Evolutionary conservation across 2,797 vertebrate species (phyloP).

Genomic region (Cichlasoma orientale): DNA sequence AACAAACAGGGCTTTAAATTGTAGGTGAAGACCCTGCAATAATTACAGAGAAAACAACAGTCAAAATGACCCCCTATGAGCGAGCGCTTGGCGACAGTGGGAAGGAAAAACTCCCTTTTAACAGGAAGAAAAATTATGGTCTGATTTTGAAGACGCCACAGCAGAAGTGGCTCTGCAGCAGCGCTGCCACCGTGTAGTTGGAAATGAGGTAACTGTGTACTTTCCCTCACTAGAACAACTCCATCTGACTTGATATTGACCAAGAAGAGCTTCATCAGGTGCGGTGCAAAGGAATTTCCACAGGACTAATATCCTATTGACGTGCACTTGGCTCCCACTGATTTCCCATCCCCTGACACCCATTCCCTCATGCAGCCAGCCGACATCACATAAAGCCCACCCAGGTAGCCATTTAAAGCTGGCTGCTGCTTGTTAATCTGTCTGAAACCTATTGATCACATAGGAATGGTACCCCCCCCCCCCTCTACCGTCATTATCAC

Average conservation of each 20-base stretch:
- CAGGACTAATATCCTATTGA: constrained; percentile 61
- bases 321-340: constrained; percentile 66
- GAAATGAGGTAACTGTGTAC: background rate
- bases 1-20: no score
- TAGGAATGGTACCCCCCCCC: background rate
- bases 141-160: background rate
- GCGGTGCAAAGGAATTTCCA: constrained; percentile 48
- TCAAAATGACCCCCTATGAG: no score
- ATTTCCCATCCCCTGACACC: constrained; percentile 60
- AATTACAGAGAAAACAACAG: no score
- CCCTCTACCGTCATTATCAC: background rate
- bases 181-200: background rate
- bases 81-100: no score
- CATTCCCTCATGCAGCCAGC: constrained; percentile 2
- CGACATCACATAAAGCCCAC: constrained; percentile 32
- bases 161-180: background rate
- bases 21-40: no score
- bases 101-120: no score
- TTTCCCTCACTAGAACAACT: background rate
- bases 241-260: constrained; percentile 31
- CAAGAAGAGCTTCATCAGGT: constrained; percentile 7
- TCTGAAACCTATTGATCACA: constrained; percentile 43
- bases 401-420: constrained; percentile 14
- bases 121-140: background rate
- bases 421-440: constrained; percentile 19